Percentiles rank a stretch among this genome's conserved stretches.
These are phyloP conservation scores for Microctonus brassicae DNA, from an alignment of 2,888 invertebrate species.

Conservation along the genomic window DNA sequence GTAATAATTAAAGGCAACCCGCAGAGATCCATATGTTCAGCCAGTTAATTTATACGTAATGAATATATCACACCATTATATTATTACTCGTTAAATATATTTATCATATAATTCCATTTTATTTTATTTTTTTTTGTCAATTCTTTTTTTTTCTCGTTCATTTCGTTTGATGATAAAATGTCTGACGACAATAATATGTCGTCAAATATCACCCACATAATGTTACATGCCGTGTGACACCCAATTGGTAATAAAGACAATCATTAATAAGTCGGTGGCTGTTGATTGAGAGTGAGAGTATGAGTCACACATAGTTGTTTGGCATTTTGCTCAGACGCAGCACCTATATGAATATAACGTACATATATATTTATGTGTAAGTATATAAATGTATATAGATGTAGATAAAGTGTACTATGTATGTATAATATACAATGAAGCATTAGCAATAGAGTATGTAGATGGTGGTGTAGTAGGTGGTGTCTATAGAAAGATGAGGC, in stretches of 20 bases:
- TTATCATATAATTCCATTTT: not conserved
- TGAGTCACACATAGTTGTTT: constrained; percentile 56
- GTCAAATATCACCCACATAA: constrained; percentile 40
- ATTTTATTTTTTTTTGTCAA: constrained; percentile 3
- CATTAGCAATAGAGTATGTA: no score
- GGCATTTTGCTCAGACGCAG: constrained; percentile 26
- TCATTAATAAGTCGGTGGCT: constrained; percentile 63
- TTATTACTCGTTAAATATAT: not conserved
- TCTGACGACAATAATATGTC: constrained; percentile 2
- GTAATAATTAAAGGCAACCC: constrained; percentile 41
- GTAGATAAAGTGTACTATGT: no score
- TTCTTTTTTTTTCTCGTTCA: not conserved
- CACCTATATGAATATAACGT: no score
- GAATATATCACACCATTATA: not conserved
- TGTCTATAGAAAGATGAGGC: no score
- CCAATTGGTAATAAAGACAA: constrained; percentile 66
- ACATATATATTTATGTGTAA: no score
- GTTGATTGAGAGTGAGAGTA: constrained; percentile 62
- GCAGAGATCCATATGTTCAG: constrained; percentile 54
- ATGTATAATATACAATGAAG: no score
- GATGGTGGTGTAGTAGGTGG: no score
- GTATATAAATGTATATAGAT: no score
- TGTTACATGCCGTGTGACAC: constrained; percentile 40
- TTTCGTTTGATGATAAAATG: not conserved
- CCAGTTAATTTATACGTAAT: constrained; percentile 32